These are phyloP conservation scores for Venustaconcha ellipsiformis DNA, from an alignment of 1,140 invertebrate genomes.

Conservation along the genomic window DNA sequence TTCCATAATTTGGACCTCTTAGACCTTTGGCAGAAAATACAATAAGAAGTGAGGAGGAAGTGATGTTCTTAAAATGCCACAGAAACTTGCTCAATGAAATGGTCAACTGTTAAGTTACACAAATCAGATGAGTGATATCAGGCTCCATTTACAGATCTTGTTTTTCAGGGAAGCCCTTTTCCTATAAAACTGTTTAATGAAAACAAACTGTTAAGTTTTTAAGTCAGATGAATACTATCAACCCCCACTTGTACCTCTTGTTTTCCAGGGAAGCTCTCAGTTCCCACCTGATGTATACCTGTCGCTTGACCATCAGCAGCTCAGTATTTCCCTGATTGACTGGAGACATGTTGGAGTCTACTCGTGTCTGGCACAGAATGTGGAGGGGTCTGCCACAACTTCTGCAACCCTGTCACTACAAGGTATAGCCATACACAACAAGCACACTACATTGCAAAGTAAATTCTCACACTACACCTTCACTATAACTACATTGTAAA, in stretches of 20 bases:
- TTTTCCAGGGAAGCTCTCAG: constrained; percentile 24
- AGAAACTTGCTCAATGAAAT: too few relatives aligned
- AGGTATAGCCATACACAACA: background rate
- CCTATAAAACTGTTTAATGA: background rate
- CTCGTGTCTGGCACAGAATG: constrained; percentile 13
- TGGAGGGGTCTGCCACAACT: constrained; percentile 1
- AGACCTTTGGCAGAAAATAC: too few relatives aligned
- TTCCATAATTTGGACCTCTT: too few relatives aligned
- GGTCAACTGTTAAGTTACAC: too few relatives aligned
- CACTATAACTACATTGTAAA: constrained; percentile 11
- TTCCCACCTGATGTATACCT: constrained; percentile 19
- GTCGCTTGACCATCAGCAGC: constrained; percentile 11
- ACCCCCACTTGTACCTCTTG: background rate
- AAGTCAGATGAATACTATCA: background rate
- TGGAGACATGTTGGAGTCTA: constrained; percentile 25
- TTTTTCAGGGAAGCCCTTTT: background rate
- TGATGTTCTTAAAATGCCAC: too few relatives aligned
- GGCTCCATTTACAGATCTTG: too few relatives aligned
- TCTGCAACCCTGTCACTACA: constrained; percentile 3
- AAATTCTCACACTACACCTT: background rate
- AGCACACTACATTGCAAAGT: too few relatives aligned
- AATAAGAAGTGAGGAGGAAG: too few relatives aligned
- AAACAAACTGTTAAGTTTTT: background rate
- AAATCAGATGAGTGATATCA: too few relatives aligned
- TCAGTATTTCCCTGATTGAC: constrained; percentile 3